Percentiles rank a stretch among this genome's conserved stretches.
Evolutionary conservation across 2,888 invertebrate species (phyloP).

Genomic region (Pristionchus japonicus): DNA sequence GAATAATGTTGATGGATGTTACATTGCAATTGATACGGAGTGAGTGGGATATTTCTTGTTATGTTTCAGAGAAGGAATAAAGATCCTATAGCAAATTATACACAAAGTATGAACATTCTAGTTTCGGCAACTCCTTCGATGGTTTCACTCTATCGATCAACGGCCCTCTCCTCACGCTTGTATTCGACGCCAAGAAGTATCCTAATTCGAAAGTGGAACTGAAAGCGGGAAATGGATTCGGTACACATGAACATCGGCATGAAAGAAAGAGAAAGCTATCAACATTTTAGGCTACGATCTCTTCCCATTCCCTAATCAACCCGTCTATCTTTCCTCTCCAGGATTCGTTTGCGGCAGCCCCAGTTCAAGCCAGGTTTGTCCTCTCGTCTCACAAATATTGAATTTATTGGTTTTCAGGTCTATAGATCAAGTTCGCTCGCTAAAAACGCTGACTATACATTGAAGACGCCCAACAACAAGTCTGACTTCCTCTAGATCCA

Average conservation of each 20-base stretch:
- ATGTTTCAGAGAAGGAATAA: too few relatives aligned
- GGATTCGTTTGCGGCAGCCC: not conserved
- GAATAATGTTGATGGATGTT: not conserved
- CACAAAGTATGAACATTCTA: too few relatives aligned
- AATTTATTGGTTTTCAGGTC: too few relatives aligned
- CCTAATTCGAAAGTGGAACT: not conserved
- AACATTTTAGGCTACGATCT: not conserved
- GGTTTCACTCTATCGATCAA: not conserved
- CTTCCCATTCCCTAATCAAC: not conserved
- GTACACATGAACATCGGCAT: too few relatives aligned
- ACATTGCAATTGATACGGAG: not conserved
- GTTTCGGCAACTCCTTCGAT: not conserved
- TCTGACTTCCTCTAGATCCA: not conserved
- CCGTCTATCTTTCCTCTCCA: not conserved
- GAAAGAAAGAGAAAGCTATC: not conserved
- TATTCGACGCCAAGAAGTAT: not conserved
- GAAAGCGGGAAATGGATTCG: not conserved
- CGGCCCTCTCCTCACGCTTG: not conserved
- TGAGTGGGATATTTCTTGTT: too few relatives aligned
- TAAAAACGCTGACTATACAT: not conserved
- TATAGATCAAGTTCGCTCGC: not conserved
- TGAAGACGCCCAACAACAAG: slow-evolving; percentile 5
- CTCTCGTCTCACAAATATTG: too few relatives aligned
- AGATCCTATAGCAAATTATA: too few relatives aligned
- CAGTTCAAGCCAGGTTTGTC: not conserved